These are phyloP conservation scores for Deilephila elpenor DNA, from an alignment of 2,888 invertebrate genomes.

Conservation along the genomic window DNA sequence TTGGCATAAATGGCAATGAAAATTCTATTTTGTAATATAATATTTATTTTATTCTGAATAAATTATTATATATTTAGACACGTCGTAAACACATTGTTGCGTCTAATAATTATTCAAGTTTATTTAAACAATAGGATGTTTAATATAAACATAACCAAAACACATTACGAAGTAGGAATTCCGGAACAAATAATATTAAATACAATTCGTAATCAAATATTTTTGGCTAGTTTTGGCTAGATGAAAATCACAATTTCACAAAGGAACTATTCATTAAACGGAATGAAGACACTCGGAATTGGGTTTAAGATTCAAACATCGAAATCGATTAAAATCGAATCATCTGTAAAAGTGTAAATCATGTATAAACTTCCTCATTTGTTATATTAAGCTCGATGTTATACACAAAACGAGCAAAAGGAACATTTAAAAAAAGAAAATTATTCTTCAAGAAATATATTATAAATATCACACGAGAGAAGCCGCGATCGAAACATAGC, in stretches of 20 bases:
- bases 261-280: too few relatives aligned
- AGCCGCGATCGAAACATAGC: neutral
- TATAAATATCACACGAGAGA: neutral
- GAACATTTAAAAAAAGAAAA: too few relatives aligned
- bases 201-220: neutral
- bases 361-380: too few relatives aligned
- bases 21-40: neutral
- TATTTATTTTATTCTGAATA: slow-evolving; percentile 3
- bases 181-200: neutral
- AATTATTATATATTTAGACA: neutral
- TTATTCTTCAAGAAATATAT: too few relatives aligned
- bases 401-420: too few relatives aligned
- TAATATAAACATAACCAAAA: neutral
- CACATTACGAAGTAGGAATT: neutral
- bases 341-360: too few relatives aligned
- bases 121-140: slow-evolving; percentile 15
- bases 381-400: too few relatives aligned
- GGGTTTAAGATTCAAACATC: too few relatives aligned
- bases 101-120: neutral
- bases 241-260: too few relatives aligned
- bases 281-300: too few relatives aligned
- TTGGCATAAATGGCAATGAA: neutral
- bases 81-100: slow-evolving; percentile 3
- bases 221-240: too few relatives aligned
- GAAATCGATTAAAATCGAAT: too few relatives aligned